phyloP scores from a whole-genome alignment of 2,888 invertebrate species.

The Thalpophila matura region DNA sequence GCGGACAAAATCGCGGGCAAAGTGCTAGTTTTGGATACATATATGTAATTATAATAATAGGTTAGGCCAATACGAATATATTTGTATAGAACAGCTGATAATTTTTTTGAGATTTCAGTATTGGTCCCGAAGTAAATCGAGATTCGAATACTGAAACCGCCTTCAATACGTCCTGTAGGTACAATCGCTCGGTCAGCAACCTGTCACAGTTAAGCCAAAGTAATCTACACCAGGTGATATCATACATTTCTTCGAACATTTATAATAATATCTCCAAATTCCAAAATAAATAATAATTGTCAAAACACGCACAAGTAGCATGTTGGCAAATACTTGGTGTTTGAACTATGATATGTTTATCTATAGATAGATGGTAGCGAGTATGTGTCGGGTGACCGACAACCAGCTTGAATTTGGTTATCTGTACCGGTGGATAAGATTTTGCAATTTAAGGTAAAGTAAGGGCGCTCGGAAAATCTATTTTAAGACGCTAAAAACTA shows the following conservation, averaged over 20 bases:
- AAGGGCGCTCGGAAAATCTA: no score
- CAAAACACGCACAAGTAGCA: slow-evolving; percentile 54
- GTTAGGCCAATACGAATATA: no score
- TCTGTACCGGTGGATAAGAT: slow-evolving; percentile 15
- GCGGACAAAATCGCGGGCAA: no score
- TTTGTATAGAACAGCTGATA: no score
- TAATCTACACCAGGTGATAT: slow-evolving; percentile 35
- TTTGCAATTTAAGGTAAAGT: no score
- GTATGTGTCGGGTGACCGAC: slow-evolving; percentile 26
- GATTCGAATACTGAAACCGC: no score
- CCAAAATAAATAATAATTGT: slow-evolving; percentile 55
- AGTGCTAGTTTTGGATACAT: no score
- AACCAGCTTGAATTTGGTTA: slow-evolving; percentile 57
- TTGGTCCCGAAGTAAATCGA: no score
- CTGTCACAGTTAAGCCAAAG: slow-evolving; percentile 37
- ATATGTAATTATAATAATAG: no score
- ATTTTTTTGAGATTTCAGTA: no score
- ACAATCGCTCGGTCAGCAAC: slow-evolving; percentile 37
- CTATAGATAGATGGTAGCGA: slow-evolving; percentile 36
- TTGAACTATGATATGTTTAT: slow-evolving; percentile 57
- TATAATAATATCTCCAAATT: slow-evolving; percentile 51
- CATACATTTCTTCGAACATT: slow-evolving; percentile 32
- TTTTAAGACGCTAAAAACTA: no score
- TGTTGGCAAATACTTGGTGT: slow-evolving; percentile 50
- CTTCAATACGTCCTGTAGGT: no score